Conservation (phyloP, 2,888 invertebrate genomes). For the Branchellion lobata region DNA sequence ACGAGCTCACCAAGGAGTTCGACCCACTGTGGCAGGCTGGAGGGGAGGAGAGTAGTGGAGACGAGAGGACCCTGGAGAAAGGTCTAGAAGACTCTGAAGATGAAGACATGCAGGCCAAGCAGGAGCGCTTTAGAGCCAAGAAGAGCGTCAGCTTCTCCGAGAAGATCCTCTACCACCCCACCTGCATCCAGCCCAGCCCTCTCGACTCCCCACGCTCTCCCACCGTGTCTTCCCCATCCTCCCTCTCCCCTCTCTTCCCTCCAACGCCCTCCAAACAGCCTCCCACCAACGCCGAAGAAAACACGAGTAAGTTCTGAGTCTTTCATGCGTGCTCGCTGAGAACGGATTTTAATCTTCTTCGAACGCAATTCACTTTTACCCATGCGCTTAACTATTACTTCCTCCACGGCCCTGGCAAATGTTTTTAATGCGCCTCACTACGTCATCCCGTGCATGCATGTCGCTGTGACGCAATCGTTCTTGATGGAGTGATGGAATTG, state of each 20-base stretch:
- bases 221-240: not conserved
- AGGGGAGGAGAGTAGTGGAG: not conserved
- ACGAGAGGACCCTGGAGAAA: not conserved
- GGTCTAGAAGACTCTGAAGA: not conserved
- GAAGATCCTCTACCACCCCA: conserved; percentile 60
- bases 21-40: not conserved
- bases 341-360: too few relatives aligned
- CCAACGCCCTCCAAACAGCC: not conserved
- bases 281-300: not conserved
- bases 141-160: conserved; percentile 61
- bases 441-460: too few relatives aligned
- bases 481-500: too few relatives aligned
- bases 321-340: not conserved
- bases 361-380: too few relatives aligned
- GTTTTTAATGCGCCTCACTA: too few relatives aligned
- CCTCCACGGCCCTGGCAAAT: too few relatives aligned
- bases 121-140: conserved; percentile 48
- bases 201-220: conserved; percentile 44
- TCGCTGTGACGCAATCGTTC: too few relatives aligned
- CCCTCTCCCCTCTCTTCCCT: not conserved
- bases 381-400: too few relatives aligned
- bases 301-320: not conserved
- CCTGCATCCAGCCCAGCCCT: conserved; percentile 42
- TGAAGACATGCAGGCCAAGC: conserved; percentile 4
- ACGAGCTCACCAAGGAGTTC: conserved; percentile 1